Evolutionary conservation across 2,888 invertebrate genomes (phyloP).

Genomic region (Eupithecia vulgata): DNA sequence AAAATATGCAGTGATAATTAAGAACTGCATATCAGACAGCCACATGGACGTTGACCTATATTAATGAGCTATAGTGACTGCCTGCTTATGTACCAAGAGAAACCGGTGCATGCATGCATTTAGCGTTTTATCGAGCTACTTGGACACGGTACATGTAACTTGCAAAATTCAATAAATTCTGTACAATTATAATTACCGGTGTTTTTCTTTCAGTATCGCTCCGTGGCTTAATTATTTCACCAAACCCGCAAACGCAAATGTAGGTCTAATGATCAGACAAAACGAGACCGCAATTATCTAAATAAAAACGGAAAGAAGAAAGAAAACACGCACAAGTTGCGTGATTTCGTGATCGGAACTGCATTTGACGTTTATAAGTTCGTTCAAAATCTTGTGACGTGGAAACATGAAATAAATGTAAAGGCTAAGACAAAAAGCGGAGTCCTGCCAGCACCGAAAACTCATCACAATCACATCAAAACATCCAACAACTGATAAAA

Average conservation of each 20-base stretch:
- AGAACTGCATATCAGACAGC: not conserved
- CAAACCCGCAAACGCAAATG: constrained; percentile 26
- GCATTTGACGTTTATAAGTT: constrained; percentile 4
- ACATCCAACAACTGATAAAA: no score
- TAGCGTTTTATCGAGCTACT: not conserved
- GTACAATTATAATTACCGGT: constrained; percentile 26
- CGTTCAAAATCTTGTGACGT: not conserved
- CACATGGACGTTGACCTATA: constrained; percentile 13
- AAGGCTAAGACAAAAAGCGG: no score
- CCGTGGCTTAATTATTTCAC: constrained; percentile 22
- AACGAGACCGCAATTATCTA: constrained; percentile 22
- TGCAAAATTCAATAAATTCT: not conserved
- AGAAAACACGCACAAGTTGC: constrained; percentile 25
- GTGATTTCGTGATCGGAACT: constrained; percentile 22
- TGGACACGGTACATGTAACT: not conserved
- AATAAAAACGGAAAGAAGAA: constrained; percentile 15
- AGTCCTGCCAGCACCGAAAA: no score
- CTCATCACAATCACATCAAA: no score
- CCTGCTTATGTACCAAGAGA: constrained; percentile 1
- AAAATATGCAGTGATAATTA: not conserved
- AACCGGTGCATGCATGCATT: constrained; percentile 13
- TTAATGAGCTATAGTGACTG: not conserved
- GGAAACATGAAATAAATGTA: no score
- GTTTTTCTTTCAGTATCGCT: constrained; percentile 11
- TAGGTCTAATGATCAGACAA: constrained; percentile 2